Conservation (phyloP, 2,888 invertebrate species). For the Brachyptera putata region DNA sequence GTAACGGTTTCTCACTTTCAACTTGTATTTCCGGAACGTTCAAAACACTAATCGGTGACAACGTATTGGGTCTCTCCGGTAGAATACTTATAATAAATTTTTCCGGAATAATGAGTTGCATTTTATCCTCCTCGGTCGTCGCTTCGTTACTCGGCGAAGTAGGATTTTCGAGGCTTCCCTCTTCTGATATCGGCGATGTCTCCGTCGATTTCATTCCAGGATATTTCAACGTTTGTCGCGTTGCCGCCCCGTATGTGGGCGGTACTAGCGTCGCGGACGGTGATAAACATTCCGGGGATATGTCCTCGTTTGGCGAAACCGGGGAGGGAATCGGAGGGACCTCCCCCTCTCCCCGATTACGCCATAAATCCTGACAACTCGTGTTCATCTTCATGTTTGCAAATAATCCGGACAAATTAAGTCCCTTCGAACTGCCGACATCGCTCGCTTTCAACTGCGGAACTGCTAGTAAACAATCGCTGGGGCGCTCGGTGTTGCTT, state of each 20-base stretch:
- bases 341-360: neutral
- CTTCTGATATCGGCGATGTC: neutral
- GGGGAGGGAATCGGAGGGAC: slow-evolving; percentile 22
- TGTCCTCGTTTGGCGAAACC: too few species aligned
- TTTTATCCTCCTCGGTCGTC: neutral
- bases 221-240: neutral
- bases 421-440: slow-evolving; percentile 28
- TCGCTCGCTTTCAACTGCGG: slow-evolving; percentile 21
- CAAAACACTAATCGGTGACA: neutral
- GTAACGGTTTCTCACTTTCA: neutral
- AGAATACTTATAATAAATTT: neutral
- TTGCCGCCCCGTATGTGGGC: slow-evolving; percentile 35
- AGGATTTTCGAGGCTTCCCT: neutral
- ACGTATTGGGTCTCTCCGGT: too few species aligned
- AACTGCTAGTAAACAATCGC: slow-evolving; percentile 10
- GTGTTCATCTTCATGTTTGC: slow-evolving; percentile 10
- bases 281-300: slow-evolving; percentile 37
- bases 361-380: slow-evolving; percentile 20
- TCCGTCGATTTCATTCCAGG: neutral
- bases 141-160: neutral
- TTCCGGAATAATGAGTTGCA: neutral
- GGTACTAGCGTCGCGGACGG: slow-evolving; percentile 38
- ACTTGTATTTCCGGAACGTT: neutral
- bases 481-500: slow-evolving; percentile 8
- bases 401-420: slow-evolving; percentile 24